Conservation (phyloP, 1,140 invertebrate species). For the Cepaea nemoralis region DNA sequence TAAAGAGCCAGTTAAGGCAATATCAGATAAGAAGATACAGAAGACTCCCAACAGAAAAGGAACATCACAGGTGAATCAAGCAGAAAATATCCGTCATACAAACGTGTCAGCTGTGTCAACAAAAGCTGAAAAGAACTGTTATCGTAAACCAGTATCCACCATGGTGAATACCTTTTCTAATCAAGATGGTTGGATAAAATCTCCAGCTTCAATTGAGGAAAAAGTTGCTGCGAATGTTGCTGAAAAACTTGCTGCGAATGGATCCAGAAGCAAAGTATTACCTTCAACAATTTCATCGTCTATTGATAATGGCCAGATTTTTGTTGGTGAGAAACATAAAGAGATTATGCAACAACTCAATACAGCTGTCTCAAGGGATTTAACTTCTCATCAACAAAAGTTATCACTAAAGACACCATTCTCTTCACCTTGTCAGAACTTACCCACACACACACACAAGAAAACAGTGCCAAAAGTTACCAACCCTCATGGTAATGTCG, state of each 20-base stretch:
- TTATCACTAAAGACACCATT: not conserved
- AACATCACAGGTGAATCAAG: not conserved
- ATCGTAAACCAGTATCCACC: not conserved
- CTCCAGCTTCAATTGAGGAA: not conserved
- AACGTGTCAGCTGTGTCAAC: not conserved
- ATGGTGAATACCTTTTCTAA: not conserved
- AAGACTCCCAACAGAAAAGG: not conserved
- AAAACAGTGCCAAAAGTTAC: not conserved
- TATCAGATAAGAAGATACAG: not conserved
- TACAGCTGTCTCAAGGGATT: not conserved
- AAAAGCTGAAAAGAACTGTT: not conserved
- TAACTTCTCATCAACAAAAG: not conserved
- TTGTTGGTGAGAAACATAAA: not conserved
- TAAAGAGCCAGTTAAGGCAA: not conserved
- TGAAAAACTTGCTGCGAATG: not conserved
- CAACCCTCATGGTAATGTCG: not conserved
- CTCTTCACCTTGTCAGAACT: not conserved
- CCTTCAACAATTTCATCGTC: not conserved
- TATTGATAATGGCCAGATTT: not conserved
- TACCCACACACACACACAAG: not conserved
- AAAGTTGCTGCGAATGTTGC: not conserved
- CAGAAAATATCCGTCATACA: not conserved
- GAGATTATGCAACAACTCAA: not conserved
- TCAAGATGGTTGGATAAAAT: not conserved
- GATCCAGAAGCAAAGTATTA: not conserved